phyloP scores from a whole-genome alignment of 2,888 invertebrate species.

The Heteropelma amictum region DNA sequence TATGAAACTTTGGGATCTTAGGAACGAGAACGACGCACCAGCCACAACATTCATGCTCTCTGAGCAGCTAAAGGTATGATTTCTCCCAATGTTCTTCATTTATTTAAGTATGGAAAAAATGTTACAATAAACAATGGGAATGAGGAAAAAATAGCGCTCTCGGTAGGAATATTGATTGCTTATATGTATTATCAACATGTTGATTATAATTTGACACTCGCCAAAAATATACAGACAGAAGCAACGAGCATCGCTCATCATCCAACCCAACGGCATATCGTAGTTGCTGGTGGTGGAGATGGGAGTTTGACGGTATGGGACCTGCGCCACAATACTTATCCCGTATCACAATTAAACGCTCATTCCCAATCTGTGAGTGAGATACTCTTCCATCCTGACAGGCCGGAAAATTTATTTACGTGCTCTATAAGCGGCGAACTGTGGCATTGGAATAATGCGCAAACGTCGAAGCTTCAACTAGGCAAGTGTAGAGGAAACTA shows the following conservation, averaged over 20 bases:
- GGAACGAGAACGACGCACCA: slow-evolving; percentile 83
- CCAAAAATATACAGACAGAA: slow-evolving; percentile 79
- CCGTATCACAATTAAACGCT: slow-evolving; percentile 89
- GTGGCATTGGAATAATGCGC: slow-evolving; percentile 90
- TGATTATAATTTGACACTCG: neutral
- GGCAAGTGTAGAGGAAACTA: slow-evolving; percentile 60
- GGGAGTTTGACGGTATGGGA: slow-evolving; percentile 95
- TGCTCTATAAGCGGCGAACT: slow-evolving; percentile 90
- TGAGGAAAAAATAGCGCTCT: no score
- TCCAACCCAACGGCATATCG: slow-evolving; percentile 92
- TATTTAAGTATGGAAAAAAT: no score
- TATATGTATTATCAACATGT: neutral
- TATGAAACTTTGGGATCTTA: slow-evolving; percentile 93
- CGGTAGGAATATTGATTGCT: no score
- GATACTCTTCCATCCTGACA: slow-evolving; percentile 91
- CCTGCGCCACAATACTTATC: slow-evolving; percentile 89
- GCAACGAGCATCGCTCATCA: slow-evolving; percentile 89
- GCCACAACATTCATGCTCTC: slow-evolving; percentile 86
- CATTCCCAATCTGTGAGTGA: slow-evolving; percentile 89
- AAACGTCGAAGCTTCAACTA: slow-evolving; percentile 71
- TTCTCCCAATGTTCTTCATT: slow-evolving; percentile 2
- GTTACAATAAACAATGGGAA: no score
- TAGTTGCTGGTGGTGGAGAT: slow-evolving; percentile 91
- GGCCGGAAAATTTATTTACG: slow-evolving; percentile 91
- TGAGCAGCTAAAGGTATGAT: slow-evolving; percentile 80